Conservation (phyloP, 35 echinoderm and acorn worm species). For the Anneissia japonica region DNA sequence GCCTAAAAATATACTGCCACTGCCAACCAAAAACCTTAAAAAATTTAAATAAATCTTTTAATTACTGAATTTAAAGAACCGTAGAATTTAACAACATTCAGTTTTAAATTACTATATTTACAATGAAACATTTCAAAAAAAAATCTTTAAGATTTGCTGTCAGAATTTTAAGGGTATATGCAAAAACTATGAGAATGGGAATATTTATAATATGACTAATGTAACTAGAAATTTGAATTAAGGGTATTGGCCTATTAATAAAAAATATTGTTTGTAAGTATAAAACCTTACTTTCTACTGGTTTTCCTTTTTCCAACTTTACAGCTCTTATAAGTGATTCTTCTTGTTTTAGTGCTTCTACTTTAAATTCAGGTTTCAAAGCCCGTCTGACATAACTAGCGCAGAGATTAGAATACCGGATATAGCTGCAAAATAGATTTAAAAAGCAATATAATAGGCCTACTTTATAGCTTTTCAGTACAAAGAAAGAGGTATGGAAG, state of each 20-base stretch:
- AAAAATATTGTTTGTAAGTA: neutral
- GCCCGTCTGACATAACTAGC: conserved; percentile 85
- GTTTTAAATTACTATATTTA: no score
- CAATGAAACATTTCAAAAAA: neutral
- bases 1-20: no score
- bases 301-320: conserved; percentile 83
- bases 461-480: no score
- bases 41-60: no score
- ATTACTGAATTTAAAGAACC: no score
- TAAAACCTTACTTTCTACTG: conserved; percentile 58
- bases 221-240: no score
- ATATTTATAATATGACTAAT: no score
- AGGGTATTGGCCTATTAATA: neutral
- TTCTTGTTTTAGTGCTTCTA: conserved; percentile 52
- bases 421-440: conserved; percentile 58
- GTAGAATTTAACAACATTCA: no score
- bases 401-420: conserved; percentile 92
- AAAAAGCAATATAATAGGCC: neutral
- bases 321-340: conserved; percentile 33
- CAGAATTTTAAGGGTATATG: neutral
- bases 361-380: conserved; percentile 64
- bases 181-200: no score
- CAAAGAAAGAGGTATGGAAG: no score
- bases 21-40: no score
- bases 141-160: neutral